Conservation (phyloP, 2,888 invertebrate species). For the Mesochorus sp. region DNA sequence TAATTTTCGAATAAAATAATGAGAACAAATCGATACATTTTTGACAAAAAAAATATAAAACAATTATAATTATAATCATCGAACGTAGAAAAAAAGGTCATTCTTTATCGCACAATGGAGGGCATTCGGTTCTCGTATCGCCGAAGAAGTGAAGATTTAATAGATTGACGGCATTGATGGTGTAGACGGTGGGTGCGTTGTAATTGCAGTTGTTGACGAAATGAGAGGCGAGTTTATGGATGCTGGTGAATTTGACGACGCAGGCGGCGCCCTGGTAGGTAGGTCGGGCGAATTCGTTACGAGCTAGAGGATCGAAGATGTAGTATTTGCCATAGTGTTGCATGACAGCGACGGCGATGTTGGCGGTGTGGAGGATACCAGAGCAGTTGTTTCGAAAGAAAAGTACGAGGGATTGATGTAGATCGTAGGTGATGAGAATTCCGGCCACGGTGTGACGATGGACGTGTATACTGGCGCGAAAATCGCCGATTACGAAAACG, state of each 20-base stretch:
- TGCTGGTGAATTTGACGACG: constrained; percentile 71
- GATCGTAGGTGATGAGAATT: constrained; percentile 70
- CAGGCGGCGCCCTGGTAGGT: constrained; percentile 72
- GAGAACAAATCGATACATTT: background rate
- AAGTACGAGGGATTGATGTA: constrained; percentile 81
- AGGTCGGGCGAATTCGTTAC: constrained; percentile 78
- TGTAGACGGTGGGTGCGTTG: constrained; percentile 73
- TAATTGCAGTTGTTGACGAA: constrained; percentile 72
- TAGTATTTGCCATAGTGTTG: constrained; percentile 84
- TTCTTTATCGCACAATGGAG: constrained; percentile 59
- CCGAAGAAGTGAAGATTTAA: constrained; percentile 74
- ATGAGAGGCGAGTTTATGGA: constrained; percentile 69
- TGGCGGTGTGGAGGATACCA: constrained; percentile 84
- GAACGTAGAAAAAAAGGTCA: no score
- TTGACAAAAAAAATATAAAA: no score
- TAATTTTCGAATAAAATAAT: no score
- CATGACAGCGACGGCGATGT: constrained; percentile 84
- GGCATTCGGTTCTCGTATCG: constrained; percentile 64
- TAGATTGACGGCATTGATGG: constrained; percentile 74
- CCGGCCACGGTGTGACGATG: constrained; percentile 73
- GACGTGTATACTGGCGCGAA: constrained; percentile 70
- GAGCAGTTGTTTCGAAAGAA: constrained; percentile 85
- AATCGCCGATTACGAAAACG: constrained; percentile 76
- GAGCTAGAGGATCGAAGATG: constrained; percentile 85
- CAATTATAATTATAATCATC: no score